Base-by-base conservation (phyloP, 2,797 vertebrate genomes). In the Leptodactylus fallax region DNA sequence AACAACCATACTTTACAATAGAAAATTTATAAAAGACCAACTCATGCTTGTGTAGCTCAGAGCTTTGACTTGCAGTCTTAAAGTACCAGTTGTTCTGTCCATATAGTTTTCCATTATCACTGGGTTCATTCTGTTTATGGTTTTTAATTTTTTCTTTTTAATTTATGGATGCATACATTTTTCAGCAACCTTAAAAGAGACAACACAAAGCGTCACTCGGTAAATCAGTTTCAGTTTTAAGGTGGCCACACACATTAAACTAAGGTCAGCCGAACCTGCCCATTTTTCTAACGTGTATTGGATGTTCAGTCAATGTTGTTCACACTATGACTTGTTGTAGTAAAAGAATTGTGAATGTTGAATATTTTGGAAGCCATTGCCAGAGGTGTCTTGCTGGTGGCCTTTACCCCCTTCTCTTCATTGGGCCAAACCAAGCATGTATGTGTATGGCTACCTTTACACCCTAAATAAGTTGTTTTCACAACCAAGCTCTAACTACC, bases 41-140 rank as follows among this genome's bases (percentile, higher is more conserved):
- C 0, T 10, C 36, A 45, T 56, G 16, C 83, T 85, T 81, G 79
- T 53, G 76, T 47, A 49, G 47, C 63, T 83, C 93, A 90, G 90
- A 85, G 67, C 85, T 87, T 87, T 82, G 25, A 67, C 91, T 90
- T n/a, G 3, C 74, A 87, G 79, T 91, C 89, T 91, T 83, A 92
- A 87, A 81, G 60, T 74, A 83, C 9, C 67, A 87, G 88, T 87
- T 72, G 74, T 74, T 83, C 53, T 86, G 72, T 16, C 49, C 27
- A 65, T 63, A 49, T 23, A 81, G 53, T 36, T 21, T 13, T 49
- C 8, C 36, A 45, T 77, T 58, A 61, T 47, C 23, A 65, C 51
- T 27, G 25, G 13, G 51, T 71, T 79, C 17, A 7, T 69, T 81
- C 49, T 81, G 8, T 13, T 83, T 25, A 23, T 45, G 25, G 10